These are phyloP conservation scores for Phorcus lineatus DNA, from an alignment of 2,888 invertebrate genomes.

Conservation along the genomic window DNA sequence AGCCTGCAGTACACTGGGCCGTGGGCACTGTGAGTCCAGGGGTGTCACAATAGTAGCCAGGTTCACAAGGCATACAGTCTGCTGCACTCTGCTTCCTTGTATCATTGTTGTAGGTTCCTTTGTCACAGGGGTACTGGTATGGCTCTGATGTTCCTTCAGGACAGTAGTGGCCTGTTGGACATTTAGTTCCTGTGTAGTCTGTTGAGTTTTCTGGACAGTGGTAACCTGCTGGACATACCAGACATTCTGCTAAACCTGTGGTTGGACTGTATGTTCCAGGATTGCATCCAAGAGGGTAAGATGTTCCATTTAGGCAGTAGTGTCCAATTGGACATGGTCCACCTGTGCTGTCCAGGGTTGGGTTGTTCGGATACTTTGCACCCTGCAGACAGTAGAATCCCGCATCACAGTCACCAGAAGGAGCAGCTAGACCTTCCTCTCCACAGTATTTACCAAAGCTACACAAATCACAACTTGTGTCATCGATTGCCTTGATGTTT, in stretches of 20 bases:
- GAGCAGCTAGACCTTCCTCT: constrained; percentile 56
- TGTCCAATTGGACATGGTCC: constrained; percentile 72
- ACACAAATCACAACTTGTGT: constrained; percentile 55
- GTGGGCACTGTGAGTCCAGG: constrained; percentile 58
- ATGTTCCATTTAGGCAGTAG: constrained; percentile 70
- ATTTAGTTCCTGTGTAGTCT: constrained; percentile 47
- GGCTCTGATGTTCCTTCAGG: constrained; percentile 55
- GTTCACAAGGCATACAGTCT: constrained; percentile 69
- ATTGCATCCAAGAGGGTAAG: constrained; percentile 60
- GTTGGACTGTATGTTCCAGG: constrained; percentile 57
- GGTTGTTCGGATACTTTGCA: constrained; percentile 59
- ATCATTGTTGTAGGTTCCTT: constrained; percentile 63
- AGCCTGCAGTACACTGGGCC: constrained; percentile 67
- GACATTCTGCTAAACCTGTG: constrained; percentile 50
- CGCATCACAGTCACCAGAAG: constrained; percentile 67
- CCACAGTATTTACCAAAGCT: constrained; percentile 66
- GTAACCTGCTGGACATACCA: constrained; percentile 55
- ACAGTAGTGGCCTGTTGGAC: constrained; percentile 68
- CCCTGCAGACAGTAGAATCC: constrained; percentile 72
- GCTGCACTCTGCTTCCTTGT: constrained; percentile 55
- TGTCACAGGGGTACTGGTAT: constrained; percentile 65
- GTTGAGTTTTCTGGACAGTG: constrained; percentile 62
- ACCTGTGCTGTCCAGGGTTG: constrained; percentile 51
- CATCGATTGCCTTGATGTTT: constrained; percentile 47
- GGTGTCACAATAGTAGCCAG: constrained; percentile 67